Conservation (phyloP, 2,888 invertebrate genomes). For the Leptopilina drosophilae region DNA sequence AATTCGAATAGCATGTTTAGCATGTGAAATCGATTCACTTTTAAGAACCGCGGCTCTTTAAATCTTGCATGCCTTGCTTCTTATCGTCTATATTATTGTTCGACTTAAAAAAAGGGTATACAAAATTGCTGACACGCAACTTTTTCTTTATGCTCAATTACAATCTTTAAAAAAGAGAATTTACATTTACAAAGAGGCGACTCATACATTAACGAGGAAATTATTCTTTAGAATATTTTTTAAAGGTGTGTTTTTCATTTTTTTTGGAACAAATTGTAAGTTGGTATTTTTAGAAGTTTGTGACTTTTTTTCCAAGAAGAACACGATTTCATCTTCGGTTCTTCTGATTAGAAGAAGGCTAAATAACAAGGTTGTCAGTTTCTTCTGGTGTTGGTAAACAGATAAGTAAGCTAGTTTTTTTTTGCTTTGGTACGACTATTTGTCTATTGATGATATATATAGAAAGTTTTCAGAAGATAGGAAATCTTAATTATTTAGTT, state of each 20-base stretch:
- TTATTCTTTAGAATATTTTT: background rate
- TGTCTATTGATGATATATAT: too few relatives aligned
- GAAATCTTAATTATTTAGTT: constrained; percentile 21
- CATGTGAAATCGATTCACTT: constrained; percentile 64
- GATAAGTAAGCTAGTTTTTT: too few relatives aligned
- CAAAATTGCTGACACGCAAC: constrained; percentile 17
- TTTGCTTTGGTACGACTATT: too few relatives aligned
- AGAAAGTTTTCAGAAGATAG: background rate
- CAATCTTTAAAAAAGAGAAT: background rate
- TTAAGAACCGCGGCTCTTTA: constrained; percentile 48
- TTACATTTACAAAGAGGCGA: background rate
- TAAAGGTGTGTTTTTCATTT: too few relatives aligned
- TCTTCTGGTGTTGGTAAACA: too few relatives aligned
- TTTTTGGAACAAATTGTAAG: too few relatives aligned
- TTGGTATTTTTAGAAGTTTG: too few relatives aligned
- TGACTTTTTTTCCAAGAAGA: too few relatives aligned
- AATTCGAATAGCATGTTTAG: constrained; percentile 44
- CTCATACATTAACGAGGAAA: background rate
- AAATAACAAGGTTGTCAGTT: too few relatives aligned
- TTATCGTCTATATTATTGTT: constrained; percentile 42
- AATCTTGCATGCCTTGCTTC: constrained; percentile 61
- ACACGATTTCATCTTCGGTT: too few relatives aligned
- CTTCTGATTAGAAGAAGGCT: too few relatives aligned
- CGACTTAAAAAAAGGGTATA: background rate
- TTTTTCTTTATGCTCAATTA: constrained; percentile 8